Evolutionary conservation across 1,140 invertebrate genomes (phyloP).

Genomic region (Hyles euphorbiae): DNA sequence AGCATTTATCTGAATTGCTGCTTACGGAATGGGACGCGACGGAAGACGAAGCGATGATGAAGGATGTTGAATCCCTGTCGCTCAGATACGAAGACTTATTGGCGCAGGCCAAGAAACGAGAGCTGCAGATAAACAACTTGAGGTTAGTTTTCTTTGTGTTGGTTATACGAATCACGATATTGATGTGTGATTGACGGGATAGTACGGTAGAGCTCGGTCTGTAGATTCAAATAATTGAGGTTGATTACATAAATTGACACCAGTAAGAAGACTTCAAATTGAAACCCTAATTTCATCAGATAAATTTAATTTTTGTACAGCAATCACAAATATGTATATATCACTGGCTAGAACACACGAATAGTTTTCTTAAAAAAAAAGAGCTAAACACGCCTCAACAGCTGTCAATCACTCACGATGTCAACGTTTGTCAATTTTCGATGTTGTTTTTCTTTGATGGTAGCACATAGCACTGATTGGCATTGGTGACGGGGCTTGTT

Average conservation of each 20-base stretch:
- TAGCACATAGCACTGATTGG: slow-evolving; percentile 55
- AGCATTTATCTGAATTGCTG: slow-evolving; percentile 84
- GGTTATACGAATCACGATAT: background rate
- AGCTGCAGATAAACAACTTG: slow-evolving; percentile 83
- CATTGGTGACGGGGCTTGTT: slow-evolving; percentile 58
- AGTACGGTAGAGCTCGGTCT: no score
- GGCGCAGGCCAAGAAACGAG: slow-evolving; percentile 82
- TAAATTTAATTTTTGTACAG: no score
- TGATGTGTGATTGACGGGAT: no score
- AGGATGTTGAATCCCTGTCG: slow-evolving; percentile 80
- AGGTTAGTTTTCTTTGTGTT: slow-evolving; percentile 75
- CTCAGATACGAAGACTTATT: slow-evolving; percentile 83
- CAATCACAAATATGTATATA: no score
- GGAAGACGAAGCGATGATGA: slow-evolving; percentile 79
- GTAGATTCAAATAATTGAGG: no score
- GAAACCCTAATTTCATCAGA: no score
- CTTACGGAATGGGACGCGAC: slow-evolving; percentile 83
- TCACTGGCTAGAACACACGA: no score
- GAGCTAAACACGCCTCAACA: no score
- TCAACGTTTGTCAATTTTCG: slow-evolving; percentile 5
- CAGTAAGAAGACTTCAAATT: no score
- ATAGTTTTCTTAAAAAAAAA: background rate
- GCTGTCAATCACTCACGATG: background rate
- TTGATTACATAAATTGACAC: no score
- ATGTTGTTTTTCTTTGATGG: slow-evolving; percentile 29